Evolutionary conservation across 53 echinoderm and acorn worm species (phyloP).

Genomic region (Luidia sarsii): DNA sequence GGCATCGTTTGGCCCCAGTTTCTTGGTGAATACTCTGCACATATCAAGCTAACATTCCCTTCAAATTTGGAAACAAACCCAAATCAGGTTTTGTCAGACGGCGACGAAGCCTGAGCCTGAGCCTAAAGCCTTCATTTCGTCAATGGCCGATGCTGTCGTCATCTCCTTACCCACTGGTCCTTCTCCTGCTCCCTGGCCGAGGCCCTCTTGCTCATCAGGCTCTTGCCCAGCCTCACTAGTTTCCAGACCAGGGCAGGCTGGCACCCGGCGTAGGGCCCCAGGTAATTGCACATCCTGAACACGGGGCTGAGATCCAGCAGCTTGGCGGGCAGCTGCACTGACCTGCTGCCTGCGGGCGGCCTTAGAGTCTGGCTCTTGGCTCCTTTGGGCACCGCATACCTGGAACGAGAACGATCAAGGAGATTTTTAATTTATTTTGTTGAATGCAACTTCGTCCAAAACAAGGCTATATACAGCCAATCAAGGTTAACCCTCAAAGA

Average conservation of each 20-base stretch:
- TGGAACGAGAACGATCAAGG: conserved; percentile 10
- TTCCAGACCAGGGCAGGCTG: conserved; percentile 95
- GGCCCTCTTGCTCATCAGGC: conserved; percentile 67
- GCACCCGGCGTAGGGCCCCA: conserved; percentile 82
- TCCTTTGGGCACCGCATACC: conserved; percentile 71
- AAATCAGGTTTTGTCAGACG: no score
- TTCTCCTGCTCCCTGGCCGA: conserved; percentile 29
- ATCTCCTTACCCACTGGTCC: conserved; percentile 61
- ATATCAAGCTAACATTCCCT: no score
- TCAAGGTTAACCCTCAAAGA: no score
- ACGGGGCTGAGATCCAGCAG: conserved; percentile 61
- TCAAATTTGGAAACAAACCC: no score
- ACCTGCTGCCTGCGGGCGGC: conserved; percentile 46
- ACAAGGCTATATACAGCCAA: no score
- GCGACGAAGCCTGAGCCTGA: no score
- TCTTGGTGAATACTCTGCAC: no score
- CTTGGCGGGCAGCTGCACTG: conserved; percentile 35
- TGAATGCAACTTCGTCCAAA: no score
- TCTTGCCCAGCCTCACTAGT: conserved; percentile 82
- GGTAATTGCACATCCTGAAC: conserved; percentile 83
- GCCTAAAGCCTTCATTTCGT: no score
- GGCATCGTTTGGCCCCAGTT: no score
- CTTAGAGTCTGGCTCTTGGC: conserved; percentile 52
- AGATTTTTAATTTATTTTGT: not conserved
- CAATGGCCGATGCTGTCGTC: no score